These are phyloP conservation scores for Apomyelois bistriatella DNA, from an alignment of 2,888 invertebrate genomes.

Conservation along the genomic window DNA sequence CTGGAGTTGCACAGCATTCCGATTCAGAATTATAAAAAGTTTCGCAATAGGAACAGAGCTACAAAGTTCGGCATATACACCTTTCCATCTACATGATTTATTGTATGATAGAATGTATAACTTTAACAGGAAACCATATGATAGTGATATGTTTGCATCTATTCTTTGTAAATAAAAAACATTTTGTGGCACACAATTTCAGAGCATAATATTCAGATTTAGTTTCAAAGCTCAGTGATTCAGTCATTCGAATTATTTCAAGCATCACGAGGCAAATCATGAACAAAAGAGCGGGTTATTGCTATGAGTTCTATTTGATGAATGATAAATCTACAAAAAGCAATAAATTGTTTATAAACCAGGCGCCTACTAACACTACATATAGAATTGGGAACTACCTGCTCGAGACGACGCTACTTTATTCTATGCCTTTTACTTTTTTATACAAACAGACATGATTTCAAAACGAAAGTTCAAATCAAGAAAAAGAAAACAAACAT, in stretches of 20 bases:
- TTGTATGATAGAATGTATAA: too few species aligned
- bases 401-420: too few species aligned
- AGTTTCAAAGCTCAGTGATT: constrained; percentile 6
- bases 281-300: constrained; percentile 1
- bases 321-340: background rate
- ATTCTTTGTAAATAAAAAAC: background rate
- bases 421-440: too few species aligned
- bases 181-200: constrained; percentile 1
- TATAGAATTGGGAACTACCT: too few species aligned
- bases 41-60: too few species aligned
- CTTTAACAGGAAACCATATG: too few species aligned
- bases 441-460: background rate
- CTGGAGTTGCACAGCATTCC: too few species aligned
- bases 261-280: constrained; percentile 6
- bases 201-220: background rate
- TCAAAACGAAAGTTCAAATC: background rate
- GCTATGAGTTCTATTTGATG: background rate
- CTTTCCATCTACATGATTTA: too few species aligned
- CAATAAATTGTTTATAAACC: background rate
- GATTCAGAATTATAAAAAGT: too few species aligned
- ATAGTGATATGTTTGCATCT: too few species aligned
- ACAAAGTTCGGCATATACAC: too few species aligned
- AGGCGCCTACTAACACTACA: too few species aligned
- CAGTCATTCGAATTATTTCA: constrained; percentile 7
- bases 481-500: constrained; percentile 23